Base-by-base conservation (phyloP, 1,140 invertebrate genomes). In the Euura saliciscinereae region DNA sequence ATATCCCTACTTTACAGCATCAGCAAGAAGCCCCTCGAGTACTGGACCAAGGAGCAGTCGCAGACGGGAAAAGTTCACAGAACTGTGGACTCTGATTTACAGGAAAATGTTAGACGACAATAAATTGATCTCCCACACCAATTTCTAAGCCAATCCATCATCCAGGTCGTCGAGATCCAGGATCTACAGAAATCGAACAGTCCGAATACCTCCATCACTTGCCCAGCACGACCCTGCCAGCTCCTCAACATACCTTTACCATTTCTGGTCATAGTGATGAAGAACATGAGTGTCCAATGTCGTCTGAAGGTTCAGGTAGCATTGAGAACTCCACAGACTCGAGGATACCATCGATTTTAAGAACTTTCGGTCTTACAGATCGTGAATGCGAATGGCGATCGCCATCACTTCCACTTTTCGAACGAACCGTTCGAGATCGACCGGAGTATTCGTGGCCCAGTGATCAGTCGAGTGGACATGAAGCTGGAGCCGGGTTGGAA, bases 101-200 rank as follows among this genome's bases (percentile, higher is more conserved):
- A 77, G 43, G 79, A 83, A 76, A 80, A 80, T 76, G 81, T 83
- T 80, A 6, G 71, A 75, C 67, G 4, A 43, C 66, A 70, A 6
- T 10, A 8, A 5, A 8, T 59, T 59, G 28, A 28, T 28, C 28
- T 28, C 28, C 28, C 28, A 28, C 28, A 28, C 28, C 28, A 1
- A 28, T 28, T 28, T 28, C 28, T 28, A 28, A 28, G 28, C 28
- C 28, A 59, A 59, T 5, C 46, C 43, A 73, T 68, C 69, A 59
- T n/a, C n/a, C 45, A 84, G 82, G 79, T 84, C 68, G 74, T 84
- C 65, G 81, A 84, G 76, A 74, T 84, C 46, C 78, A 79, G 71
- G 80, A 83, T 46, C 67, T 70, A n/a, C 77, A 79, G 45, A 76
- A 73, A 8, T 65, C 67, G 4, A 78, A 71, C 67, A 71, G 43